A percentile compares a stretch with the other conserved stretches of the same genome.
These are phyloP conservation scores for Paracyclopina nana DNA, from an alignment of 1,140 invertebrate genomes.

Conservation along the genomic window DNA sequence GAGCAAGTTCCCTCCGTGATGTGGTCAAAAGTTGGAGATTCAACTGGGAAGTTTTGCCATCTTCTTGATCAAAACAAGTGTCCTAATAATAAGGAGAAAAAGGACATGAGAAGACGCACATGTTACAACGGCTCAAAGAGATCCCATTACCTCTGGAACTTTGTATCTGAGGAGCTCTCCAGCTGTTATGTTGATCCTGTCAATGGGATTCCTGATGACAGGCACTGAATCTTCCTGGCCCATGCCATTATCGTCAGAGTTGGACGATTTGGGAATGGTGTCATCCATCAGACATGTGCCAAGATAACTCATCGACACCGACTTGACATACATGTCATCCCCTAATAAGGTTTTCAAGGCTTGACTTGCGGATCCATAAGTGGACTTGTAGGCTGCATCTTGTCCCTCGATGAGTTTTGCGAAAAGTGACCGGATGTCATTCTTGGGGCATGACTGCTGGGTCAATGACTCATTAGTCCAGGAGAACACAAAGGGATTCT, in stretches of 20 bases:
- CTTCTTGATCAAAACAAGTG: conserved; percentile 71
- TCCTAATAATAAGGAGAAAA: conserved; percentile 33
- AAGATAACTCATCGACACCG: background rate
- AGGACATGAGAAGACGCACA: conserved; percentile 2
- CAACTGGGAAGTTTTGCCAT: conserved; percentile 47
- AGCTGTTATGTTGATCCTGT: conserved; percentile 52
- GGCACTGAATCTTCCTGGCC: conserved; percentile 40
- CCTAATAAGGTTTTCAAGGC: background rate
- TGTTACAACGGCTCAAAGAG: background rate
- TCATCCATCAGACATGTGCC: background rate
- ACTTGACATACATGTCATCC: background rate
- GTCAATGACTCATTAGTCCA: background rate
- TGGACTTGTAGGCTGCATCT: too few relatives aligned
- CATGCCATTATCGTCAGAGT: background rate
- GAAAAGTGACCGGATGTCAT: background rate
- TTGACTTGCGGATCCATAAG: background rate
- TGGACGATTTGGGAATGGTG: background rate
- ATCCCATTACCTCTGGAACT: conserved; percentile 33
- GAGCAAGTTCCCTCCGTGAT: conserved; percentile 41
- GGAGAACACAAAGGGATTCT: background rate
- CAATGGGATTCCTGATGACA: conserved; percentile 55
- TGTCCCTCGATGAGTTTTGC: too few relatives aligned
- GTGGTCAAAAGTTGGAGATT: conserved; percentile 48
- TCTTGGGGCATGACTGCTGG: background rate
- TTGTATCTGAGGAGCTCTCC: conserved; percentile 53